Evolutionary conservation across 2,888 invertebrate species (phyloP).

Genomic region (Erebia ligea): DNA sequence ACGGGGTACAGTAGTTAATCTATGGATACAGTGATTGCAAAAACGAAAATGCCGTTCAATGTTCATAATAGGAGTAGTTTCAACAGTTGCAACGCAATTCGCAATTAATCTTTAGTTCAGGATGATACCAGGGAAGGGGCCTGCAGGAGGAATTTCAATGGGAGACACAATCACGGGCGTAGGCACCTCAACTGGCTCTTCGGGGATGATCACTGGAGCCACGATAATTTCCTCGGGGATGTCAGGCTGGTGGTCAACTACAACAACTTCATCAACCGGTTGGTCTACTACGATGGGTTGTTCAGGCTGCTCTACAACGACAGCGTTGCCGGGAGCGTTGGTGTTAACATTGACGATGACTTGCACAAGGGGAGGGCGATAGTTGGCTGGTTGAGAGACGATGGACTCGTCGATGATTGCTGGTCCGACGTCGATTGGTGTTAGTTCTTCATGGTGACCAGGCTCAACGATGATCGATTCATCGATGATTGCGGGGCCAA

Average conservation of each 20-base stretch:
- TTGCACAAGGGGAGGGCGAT: slow-evolving; percentile 39
- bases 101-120: slow-evolving; percentile 19
- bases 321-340: slow-evolving; percentile 21
- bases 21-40: not conserved
- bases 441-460: not conserved
- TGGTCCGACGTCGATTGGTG: slow-evolving; percentile 44
- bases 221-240: slow-evolving; percentile 25
- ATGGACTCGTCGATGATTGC: slow-evolving; percentile 43
- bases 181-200: slow-evolving; percentile 3
- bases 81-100: not conserved
- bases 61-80: not conserved
- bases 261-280: slow-evolving; percentile 39
- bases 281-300: slow-evolving; percentile 31
- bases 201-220: slow-evolving; percentile 36
- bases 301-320: slow-evolving; percentile 20
- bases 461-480: slow-evolving; percentile 41
- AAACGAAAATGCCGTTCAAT: not conserved
- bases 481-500: slow-evolving; percentile 45
- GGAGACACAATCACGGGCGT: slow-evolving; percentile 21
- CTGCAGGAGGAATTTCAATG: slow-evolving; percentile 29
- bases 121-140: slow-evolving; percentile 23
- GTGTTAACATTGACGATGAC: slow-evolving; percentile 43
- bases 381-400: slow-evolving; percentile 17
- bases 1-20: no score
- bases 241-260: slow-evolving; percentile 36